These are phyloP conservation scores for Microcaecilia unicolor DNA, from an alignment of 2,797 vertebrate genomes.

Conservation along the genomic window DNA sequence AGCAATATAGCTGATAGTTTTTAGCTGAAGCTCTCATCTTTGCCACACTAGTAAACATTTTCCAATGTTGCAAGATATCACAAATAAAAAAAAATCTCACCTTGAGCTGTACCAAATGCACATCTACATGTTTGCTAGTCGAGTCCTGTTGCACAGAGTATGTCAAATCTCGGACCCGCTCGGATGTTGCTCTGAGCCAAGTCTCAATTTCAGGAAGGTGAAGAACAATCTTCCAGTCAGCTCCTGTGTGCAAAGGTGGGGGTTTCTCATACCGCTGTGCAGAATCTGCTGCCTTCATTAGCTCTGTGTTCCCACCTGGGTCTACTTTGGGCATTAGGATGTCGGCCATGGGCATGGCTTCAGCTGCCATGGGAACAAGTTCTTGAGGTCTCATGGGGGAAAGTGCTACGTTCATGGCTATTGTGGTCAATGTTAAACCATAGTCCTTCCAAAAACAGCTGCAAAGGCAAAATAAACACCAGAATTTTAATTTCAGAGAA, in stretches of 20 bases:
- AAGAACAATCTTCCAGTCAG: constrained; percentile 94
- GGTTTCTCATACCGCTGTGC: constrained; percentile 74
- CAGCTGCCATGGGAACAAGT: constrained; percentile 51
- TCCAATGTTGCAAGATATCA: no score
- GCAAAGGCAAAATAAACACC: constrained; percentile 28
- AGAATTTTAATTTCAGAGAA: no score
- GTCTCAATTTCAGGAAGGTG: constrained; percentile 95
- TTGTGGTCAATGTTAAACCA: constrained; percentile 34
- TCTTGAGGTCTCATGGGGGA: constrained; percentile 64
- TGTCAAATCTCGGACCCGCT: constrained; percentile 81
- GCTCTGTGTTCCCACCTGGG: constrained; percentile 28
- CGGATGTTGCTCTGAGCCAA: constrained; percentile 81
- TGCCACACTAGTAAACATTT: no score
- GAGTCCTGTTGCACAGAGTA: constrained; percentile 85
- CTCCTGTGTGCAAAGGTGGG: constrained; percentile 83
- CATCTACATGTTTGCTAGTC: constrained; percentile 81
- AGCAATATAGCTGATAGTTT: no score
- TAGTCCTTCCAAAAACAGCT: constrained; percentile 55
- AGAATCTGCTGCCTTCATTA: constrained; percentile 46
- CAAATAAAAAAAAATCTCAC: no score
- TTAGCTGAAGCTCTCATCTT: no score
- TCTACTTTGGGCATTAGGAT: constrained; percentile 74
- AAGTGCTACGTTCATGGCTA: constrained; percentile 75
- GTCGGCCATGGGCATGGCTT: constrained; percentile 79
- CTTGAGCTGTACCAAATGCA: constrained; percentile 93